Percentiles rank a stretch among this genome's conserved stretches.
These are phyloP conservation scores for Eulithis prunata DNA, from an alignment of 2,888 invertebrate genomes.

Conservation along the genomic window DNA sequence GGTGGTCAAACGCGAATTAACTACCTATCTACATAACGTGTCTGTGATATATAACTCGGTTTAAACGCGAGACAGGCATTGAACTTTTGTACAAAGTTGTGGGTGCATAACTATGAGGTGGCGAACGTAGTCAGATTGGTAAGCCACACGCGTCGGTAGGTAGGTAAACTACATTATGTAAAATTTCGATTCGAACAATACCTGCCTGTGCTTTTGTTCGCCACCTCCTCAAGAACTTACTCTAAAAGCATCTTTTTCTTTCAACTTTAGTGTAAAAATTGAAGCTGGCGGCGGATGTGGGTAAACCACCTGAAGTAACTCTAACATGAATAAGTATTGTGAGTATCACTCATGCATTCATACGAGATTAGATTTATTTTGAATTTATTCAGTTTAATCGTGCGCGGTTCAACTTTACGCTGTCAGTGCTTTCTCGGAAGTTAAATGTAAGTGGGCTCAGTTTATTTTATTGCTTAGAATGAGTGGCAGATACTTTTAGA, in stretches of 20 bases:
- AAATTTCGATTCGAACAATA: constrained; percentile 6
- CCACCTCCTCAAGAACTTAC: constrained; percentile 44
- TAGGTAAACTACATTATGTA: constrained; percentile 2
- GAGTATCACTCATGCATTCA: constrained; percentile 58
- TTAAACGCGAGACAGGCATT: constrained; percentile 52
- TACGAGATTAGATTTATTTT: constrained; percentile 18
- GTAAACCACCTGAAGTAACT: constrained; percentile 56
- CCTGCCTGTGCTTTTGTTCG: constrained; percentile 41
- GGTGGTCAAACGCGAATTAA: constrained; percentile 2
- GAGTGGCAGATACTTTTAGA: constrained; percentile 59
- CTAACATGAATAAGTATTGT: constrained; percentile 70
- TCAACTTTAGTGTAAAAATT: constrained; percentile 67
- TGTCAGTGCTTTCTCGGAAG: constrained; percentile 31
- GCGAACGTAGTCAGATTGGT: constrained; percentile 38
- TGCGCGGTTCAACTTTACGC: constrained; percentile 21
- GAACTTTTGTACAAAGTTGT: constrained; percentile 80
- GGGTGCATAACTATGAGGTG: constrained; percentile 50
- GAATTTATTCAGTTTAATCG: constrained; percentile 9
- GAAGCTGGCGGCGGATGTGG: constrained; percentile 61
- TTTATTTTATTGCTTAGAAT: constrained; percentile 44
- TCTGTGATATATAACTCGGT: constrained; percentile 1
- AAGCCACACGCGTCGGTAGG: constrained; percentile 8
- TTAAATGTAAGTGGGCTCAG: constrained; percentile 44
- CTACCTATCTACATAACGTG: neutral
- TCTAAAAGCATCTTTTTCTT: constrained; percentile 59